Evolutionary conservation across 2,113 vertebrate species (phyloP), one percentile per base, ranked within the genome.

Genomic region (Emydura subglobosa): DNA sequence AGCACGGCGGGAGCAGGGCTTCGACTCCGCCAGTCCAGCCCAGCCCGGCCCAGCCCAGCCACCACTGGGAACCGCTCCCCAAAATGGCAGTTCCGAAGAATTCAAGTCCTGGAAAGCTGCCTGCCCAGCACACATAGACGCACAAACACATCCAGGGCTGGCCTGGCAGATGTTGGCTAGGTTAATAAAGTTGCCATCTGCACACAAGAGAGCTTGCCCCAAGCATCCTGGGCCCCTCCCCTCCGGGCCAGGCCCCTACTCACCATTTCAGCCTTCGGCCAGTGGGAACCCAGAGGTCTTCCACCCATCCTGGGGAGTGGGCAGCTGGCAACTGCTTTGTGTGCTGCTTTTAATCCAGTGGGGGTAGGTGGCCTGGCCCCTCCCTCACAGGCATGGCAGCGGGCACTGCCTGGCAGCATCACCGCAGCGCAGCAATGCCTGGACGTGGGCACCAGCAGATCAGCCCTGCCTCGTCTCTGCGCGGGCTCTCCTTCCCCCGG

Each of bases 221-320:
- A 47, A 6, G 2, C 2, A 22, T 39, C n/a, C 19, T 4, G n/a
- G 4, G 34, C 44, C 85, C 6, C 29, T 57, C n/a, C 44, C 44
- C 14, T 42, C 42, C 9, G 19, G 9, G 22, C 31, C 47, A 50
- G 49, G 9, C 17, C 17, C 34, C 65, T 21, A 9, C 8, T 39
- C 65, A 21, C 34, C 31, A 80, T 12, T 80, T 49, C 49, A 21
- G 4, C 44, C 14, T 10, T 42, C 21, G 82, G 31, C 42, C n/a
- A 34, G 1, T 42, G 42, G 16, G 80, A 11, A 5, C 2, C 54
- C 79, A 85, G 7, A 50, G 78, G 79, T 13, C 44, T 55, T 82
- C 3, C 2, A 0, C 3, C 0, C 2, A 13, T 54, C 3, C 1
- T 22, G 3, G 74, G 85, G 5, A 4, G 16, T 34, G 34, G 51